These are phyloP conservation scores for Myotis yumanensis DNA, from an alignment of 2,113 vertebrate genomes.

Conservation along the genomic window DNA sequence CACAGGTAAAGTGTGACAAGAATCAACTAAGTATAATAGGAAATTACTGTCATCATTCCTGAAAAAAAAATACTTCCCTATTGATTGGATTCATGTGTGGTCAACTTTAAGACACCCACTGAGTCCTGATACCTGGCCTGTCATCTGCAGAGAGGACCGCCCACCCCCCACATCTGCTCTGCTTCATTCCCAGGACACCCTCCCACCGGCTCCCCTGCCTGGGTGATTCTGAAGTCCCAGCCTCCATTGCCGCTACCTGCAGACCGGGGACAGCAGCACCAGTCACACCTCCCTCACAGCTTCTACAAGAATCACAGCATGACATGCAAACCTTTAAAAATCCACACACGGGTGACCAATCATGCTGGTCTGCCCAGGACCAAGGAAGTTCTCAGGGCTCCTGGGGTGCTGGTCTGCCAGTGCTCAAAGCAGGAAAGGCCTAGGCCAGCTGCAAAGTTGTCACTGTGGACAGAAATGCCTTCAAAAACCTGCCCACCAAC, in stretches of 20 bases:
- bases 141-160: background rate
- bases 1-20: background rate
- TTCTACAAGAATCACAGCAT: background rate
- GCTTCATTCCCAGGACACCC: background rate
- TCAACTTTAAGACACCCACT: background rate
- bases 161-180: background rate
- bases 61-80: background rate
- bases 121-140: background rate
- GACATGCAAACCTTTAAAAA: background rate
- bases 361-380: background rate
- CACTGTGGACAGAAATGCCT: background rate
- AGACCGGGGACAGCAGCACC: background rate
- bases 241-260: background rate
- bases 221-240: background rate
- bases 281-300: background rate
- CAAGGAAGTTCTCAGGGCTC: too few species aligned
- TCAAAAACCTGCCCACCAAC: background rate
- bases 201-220: too few species aligned
- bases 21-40: background rate
- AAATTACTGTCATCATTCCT: background rate
- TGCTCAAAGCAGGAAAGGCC: background rate
- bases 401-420: background rate
- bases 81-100: background rate
- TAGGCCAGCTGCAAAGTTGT: background rate
- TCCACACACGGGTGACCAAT: background rate